These are phyloP conservation scores for Chionodraco myersi DNA, from an alignment of 2,113 vertebrate genomes.

Conservation along the genomic window DNA sequence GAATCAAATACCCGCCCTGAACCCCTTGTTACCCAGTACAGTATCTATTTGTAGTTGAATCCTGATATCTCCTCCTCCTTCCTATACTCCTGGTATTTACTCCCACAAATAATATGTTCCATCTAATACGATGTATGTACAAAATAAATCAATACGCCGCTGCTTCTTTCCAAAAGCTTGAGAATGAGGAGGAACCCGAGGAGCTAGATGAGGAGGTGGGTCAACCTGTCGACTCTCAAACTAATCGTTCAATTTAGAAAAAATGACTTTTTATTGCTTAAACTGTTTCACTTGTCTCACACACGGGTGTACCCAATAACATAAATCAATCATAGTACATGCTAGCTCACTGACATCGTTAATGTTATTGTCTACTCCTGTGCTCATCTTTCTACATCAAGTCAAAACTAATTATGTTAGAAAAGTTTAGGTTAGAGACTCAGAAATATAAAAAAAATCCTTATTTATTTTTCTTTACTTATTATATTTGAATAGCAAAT, in stretches of 20 bases:
- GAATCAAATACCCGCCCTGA: neutral
- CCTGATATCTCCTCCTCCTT: slow-evolving; percentile 6
- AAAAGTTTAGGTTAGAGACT: no score
- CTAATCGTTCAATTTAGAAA: neutral
- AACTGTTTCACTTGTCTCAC: neutral
- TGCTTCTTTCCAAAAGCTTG: slow-evolving; percentile 71
- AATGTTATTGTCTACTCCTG: neutral
- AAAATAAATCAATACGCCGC: neutral
- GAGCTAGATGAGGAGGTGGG: slow-evolving; percentile 82
- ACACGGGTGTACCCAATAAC: neutral
- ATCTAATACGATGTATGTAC: neutral
- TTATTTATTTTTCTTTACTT: no score
- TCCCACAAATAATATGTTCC: neutral
- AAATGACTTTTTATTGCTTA: neutral
- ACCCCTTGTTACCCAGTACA: neutral
- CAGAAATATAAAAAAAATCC: no score
- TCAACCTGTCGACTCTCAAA: slow-evolving; percentile 20
- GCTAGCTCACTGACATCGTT: neutral
- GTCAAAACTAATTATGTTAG: no score
- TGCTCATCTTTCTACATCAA: neutral
- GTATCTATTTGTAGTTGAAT: slow-evolving; percentile 22
- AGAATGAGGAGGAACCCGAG: slow-evolving; percentile 81
- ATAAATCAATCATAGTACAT: neutral
- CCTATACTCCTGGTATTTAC: neutral
- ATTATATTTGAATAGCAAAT: neutral